A percentile compares a stretch with the other conserved stretches of the same genome.
Evolutionary conservation across 2,888 invertebrate genomes (phyloP).

Genomic region (Dexiosoma caninum): DNA sequence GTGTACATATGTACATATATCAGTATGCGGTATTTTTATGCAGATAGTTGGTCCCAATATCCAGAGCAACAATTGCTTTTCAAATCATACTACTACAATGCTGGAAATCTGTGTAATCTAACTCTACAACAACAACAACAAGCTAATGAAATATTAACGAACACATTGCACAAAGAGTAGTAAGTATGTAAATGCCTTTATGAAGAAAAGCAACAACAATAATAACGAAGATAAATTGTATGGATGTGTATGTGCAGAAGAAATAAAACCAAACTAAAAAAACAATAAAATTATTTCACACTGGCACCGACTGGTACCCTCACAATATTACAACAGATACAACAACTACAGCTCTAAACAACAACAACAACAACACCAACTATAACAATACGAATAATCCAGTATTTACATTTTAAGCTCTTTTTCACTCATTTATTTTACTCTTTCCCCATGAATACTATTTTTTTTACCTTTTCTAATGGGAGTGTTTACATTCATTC

Average conservation of each 20-base stretch:
- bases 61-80: conserved; percentile 11
- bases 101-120: conserved; percentile 57
- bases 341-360: conserved; percentile 8
- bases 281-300: conserved; percentile 59
- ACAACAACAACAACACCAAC: conserved; percentile 6
- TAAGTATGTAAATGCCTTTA: conserved; percentile 57
- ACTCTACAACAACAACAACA: conserved; percentile 53
- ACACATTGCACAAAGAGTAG: conserved; percentile 31
- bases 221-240: conserved; percentile 42
- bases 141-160: conserved; percentile 26
- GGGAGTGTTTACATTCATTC: background rate
- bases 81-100: conserved; percentile 34
- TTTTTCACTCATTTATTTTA: conserved; percentile 44
- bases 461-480: conserved; percentile 15
- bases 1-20: background rate
- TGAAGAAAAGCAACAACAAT: conserved; percentile 48
- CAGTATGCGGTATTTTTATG: background rate
- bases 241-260: conserved; percentile 48
- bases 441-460: conserved; percentile 6
- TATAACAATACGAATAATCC: conserved; percentile 31
- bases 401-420: conserved; percentile 41
- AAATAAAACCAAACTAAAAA: conserved; percentile 39
- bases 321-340: conserved; percentile 28
- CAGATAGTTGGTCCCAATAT: conserved; percentile 25
- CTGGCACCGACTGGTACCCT: conserved; percentile 75